Evolutionary conservation across 2,888 invertebrate species (phyloP).

Genomic region (Scaptomyza flava): DNA sequence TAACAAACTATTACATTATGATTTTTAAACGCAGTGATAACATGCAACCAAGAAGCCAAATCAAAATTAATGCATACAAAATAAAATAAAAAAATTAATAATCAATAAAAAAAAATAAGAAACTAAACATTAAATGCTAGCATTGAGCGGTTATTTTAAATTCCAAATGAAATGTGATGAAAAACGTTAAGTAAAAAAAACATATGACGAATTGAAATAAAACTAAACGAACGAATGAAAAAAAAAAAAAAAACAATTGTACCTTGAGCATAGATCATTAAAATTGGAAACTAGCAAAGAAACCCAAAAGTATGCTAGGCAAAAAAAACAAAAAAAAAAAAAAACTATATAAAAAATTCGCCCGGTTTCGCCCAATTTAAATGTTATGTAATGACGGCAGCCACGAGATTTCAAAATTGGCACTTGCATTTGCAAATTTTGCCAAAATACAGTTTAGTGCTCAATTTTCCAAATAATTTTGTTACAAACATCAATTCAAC

Average conservation of each 20-base stretch:
- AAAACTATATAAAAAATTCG: slow-evolving; percentile 43
- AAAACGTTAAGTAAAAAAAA: slow-evolving; percentile 51
- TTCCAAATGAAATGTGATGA: slow-evolving; percentile 73
- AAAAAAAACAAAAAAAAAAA: slow-evolving; percentile 36
- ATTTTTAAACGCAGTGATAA: slow-evolving; percentile 73
- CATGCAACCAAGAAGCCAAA: slow-evolving; percentile 72
- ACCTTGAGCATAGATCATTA: slow-evolving; percentile 71
- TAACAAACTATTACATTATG: slow-evolving; percentile 37
- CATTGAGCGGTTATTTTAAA: slow-evolving; percentile 56
- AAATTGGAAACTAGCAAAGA: slow-evolving; percentile 63
- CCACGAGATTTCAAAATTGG: slow-evolving; percentile 59
- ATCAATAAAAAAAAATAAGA: slow-evolving; percentile 37
- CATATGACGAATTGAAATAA: slow-evolving; percentile 63
- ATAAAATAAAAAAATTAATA: slow-evolving; percentile 35
- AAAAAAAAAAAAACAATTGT: slow-evolving; percentile 64
- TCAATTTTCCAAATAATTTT: slow-evolving; percentile 41
- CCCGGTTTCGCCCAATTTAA: slow-evolving; percentile 70
- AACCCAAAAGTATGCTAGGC: slow-evolving; percentile 44
- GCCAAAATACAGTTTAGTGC: slow-evolving; percentile 76
- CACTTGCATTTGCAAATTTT: slow-evolving; percentile 75
- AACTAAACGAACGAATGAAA: slow-evolving; percentile 30
- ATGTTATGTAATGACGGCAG: slow-evolving; percentile 40
- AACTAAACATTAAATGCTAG: slow-evolving; percentile 45
- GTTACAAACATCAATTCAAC: slow-evolving; percentile 18
- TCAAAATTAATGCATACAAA: slow-evolving; percentile 73